Evolutionary conservation across 2,888 invertebrate species (phyloP).

Genomic region (Apomyelois bistriatella): DNA sequence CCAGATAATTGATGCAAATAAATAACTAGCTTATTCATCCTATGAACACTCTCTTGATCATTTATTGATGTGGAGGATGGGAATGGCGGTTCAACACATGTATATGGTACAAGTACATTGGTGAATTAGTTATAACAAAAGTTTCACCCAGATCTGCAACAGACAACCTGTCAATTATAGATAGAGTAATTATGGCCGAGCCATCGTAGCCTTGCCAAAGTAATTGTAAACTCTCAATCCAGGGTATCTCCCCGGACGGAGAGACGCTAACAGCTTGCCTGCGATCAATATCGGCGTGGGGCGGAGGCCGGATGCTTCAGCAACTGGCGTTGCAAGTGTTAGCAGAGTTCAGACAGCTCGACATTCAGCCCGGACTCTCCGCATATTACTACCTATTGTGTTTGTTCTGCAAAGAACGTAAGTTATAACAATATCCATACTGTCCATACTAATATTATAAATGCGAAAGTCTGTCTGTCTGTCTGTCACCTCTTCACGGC

Average conservation of each 20-base stretch:
- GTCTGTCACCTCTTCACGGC: no score
- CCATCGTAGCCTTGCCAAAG: no score
- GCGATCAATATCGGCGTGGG: slow-evolving; percentile 63
- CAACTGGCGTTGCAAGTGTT: slow-evolving; percentile 53
- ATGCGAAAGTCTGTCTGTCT: neutral
- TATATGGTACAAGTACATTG: no score
- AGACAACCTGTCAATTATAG: no score
- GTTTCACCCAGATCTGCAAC: no score
- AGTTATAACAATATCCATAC: slow-evolving; percentile 39
- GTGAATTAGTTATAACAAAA: no score
- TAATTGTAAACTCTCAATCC: slow-evolving; percentile 10
- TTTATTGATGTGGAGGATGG: no score
- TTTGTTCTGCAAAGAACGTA: slow-evolving; percentile 85
- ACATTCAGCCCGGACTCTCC: slow-evolving; percentile 86
- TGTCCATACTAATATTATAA: slow-evolving; percentile 14
- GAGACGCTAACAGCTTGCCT: slow-evolving; percentile 57
- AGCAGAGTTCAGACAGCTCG: slow-evolving; percentile 73
- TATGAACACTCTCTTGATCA: no score
- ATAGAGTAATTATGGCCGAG: no score
- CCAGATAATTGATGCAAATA: no score
- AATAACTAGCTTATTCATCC: no score
- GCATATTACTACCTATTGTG: slow-evolving; percentile 87
- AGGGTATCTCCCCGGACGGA: slow-evolving; percentile 63
- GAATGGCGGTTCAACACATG: no score
- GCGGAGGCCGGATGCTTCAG: slow-evolving; percentile 56